A percentile compares a stretch with the other conserved stretches of the same genome.
Evolutionary conservation across 2,797 vertebrate genomes (phyloP).

Genomic region (Anniella stebbinsi): DNA sequence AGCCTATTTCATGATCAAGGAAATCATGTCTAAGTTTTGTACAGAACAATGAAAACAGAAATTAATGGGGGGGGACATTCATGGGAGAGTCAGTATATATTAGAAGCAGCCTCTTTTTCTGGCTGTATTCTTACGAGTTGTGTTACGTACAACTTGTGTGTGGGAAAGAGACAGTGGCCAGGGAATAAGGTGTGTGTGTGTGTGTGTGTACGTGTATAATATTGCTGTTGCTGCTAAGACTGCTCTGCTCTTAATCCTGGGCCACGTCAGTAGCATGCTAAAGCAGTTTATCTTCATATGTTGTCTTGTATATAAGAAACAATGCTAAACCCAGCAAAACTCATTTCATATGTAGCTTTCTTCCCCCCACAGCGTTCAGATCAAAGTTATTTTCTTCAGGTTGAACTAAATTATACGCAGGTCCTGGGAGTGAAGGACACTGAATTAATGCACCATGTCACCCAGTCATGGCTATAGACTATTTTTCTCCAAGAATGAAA

Average conservation of each 20-base stretch:
- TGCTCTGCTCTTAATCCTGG: conserved; percentile 71
- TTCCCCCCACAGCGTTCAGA: conserved; percentile 77
- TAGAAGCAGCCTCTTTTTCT: conserved; percentile 23
- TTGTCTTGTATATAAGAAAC: conserved; percentile 76
- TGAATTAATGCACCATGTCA: conserved; percentile 86
- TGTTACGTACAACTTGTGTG: conserved; percentile 28
- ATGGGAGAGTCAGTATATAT: conserved; percentile 23
- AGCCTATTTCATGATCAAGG: background rate
- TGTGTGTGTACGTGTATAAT: conserved; percentile 1
- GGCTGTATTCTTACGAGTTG: conserved; percentile 31
- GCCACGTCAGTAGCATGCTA: conserved; percentile 68
- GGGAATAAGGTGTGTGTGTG: background rate
- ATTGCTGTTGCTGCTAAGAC: conserved; percentile 57
- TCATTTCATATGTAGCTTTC: conserved; percentile 85
- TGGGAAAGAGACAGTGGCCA: conserved; percentile 26
- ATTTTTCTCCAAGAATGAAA: conserved; percentile 80
- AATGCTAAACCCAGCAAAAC: conserved; percentile 79
- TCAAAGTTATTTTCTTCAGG: conserved; percentile 85
- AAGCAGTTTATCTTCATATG: conserved; percentile 80
- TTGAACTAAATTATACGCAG: conserved; percentile 85
- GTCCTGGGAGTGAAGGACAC: conserved; percentile 85
- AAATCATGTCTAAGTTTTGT: conserved; percentile 52
- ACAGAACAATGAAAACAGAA: conserved; percentile 32
- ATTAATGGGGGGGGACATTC: conserved; percentile 12
- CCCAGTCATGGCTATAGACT: conserved; percentile 78